Conservation (phyloP, 2,113 vertebrate genomes). For the Myrmophylax atrothorax region DNA sequence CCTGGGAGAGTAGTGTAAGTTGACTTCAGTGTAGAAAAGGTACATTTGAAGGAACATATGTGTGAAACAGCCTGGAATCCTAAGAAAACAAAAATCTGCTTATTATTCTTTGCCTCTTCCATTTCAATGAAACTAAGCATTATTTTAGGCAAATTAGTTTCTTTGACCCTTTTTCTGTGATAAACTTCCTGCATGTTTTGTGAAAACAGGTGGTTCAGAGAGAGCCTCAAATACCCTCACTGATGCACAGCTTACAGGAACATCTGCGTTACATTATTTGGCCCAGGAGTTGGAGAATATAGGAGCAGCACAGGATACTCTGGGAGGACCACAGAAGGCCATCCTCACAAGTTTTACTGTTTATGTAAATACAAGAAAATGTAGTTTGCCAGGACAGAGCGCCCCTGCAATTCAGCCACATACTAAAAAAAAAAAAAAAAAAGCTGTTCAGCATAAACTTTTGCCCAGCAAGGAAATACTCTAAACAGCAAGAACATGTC, state of each 20-base stretch:
- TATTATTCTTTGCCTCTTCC: neutral
- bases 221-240: neutral
- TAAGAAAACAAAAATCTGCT: neutral
- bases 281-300: neutral
- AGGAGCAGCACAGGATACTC: neutral
- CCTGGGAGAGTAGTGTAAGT: neutral
- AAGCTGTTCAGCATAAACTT: neutral
- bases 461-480: neutral
- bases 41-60: neutral
- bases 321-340: neutral
- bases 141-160: neutral
- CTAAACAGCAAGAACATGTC: neutral
- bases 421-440: neutral
- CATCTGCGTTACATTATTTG: neutral
- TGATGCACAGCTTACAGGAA: neutral
- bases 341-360: neutral
- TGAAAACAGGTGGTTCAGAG: neutral
- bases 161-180: neutral
- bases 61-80: neutral
- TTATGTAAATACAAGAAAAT: neutral
- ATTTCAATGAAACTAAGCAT: neutral
- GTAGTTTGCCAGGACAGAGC: neutral
- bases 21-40: neutral
- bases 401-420: neutral
- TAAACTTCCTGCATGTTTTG: neutral